Percentiles rank a stretch among this genome's conserved stretches.
phyloP scores from a whole-genome alignment of 2,888 invertebrate species.

The Conchocele bisecta region DNA sequence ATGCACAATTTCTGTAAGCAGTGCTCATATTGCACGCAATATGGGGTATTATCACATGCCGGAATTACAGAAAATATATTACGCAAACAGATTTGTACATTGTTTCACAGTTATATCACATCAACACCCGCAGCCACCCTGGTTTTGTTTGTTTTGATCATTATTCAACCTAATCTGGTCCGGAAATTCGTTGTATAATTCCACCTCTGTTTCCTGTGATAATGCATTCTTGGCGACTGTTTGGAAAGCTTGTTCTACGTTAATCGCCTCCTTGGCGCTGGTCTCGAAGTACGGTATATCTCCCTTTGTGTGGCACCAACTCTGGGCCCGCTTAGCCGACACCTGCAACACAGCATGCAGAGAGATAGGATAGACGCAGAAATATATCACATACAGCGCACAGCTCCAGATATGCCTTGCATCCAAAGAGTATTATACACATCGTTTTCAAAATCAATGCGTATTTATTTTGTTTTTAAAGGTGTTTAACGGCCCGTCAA shows the following conservation, averaged over 20 bases:
- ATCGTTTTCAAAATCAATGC: no score
- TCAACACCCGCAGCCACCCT: slow-evolving; percentile 77
- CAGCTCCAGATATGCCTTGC: no score
- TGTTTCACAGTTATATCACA: slow-evolving; percentile 7
- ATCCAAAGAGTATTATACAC: no score
- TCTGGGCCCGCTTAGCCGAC: slow-evolving; percentile 87
- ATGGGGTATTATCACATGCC: no score
- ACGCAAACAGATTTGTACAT: background rate
- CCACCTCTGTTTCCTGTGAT: slow-evolving; percentile 91
- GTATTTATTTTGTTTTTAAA: no score
- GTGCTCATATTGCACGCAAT: no score
- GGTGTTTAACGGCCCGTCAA: no score
- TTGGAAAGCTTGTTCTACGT: slow-evolving; percentile 99
- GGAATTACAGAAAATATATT: no score
- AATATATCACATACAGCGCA: no score
- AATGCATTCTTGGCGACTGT: slow-evolving; percentile 99
- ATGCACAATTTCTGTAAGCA: no score
- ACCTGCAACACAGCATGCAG: no score
- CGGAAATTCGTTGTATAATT: slow-evolving; percentile 98
- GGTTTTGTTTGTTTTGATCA: slow-evolving; percentile 71
- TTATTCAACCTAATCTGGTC: slow-evolving; percentile 89
- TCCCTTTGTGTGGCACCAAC: slow-evolving; percentile 99
- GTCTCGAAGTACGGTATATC: slow-evolving; percentile 99
- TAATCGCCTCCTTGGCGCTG: slow-evolving; percentile 99
- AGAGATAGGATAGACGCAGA: no score